These are phyloP conservation scores for Ophion ellenae DNA, from an alignment of 2,888 invertebrate species.

Conservation along the genomic window DNA sequence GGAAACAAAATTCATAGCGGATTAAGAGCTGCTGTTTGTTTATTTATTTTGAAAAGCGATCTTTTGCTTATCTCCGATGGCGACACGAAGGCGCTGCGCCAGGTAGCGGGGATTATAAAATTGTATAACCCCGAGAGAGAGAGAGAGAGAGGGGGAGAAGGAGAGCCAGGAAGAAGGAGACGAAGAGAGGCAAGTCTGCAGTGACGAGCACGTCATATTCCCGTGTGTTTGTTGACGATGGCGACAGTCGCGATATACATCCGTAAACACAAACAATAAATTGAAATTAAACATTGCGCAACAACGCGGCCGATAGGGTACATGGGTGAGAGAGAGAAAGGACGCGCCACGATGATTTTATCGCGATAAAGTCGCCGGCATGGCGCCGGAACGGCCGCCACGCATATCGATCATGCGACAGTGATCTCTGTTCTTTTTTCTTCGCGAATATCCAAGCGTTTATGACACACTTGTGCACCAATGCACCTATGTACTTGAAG, in stretches of 20 bases:
- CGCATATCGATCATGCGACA: conserved; percentile 54
- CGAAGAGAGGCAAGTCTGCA: conserved; percentile 33
- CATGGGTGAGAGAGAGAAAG: neutral
- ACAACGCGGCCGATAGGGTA: conserved; percentile 42
- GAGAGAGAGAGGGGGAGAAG: neutral
- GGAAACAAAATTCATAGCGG: neutral
- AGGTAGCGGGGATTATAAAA: conserved; percentile 39
- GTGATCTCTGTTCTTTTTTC: conserved; percentile 33
- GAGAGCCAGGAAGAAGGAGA: neutral
- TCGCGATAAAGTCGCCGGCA: conserved; percentile 62
- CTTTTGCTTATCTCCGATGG: conserved; percentile 52
- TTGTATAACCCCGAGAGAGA: conserved; percentile 40
- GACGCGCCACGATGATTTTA: conserved; percentile 57
- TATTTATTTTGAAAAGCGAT: conserved; percentile 41
- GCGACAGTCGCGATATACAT: conserved; percentile 58
- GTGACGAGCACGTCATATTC: conserved; percentile 41
- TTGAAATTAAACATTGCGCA: conserved; percentile 72
- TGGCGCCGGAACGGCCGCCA: conserved; percentile 54
- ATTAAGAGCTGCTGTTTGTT: conserved; percentile 50
- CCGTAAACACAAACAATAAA: conserved; percentile 78
- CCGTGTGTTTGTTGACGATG: conserved; percentile 67
- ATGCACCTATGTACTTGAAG: neutral
- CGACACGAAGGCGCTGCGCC: conserved; percentile 9
- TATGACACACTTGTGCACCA: neutral
- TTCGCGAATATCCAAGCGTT: conserved; percentile 21